Percentiles rank a stretch among this genome's conserved stretches.
phyloP scores from a whole-genome alignment of 2,888 invertebrate species.

The Leucoma salicis region DNA sequence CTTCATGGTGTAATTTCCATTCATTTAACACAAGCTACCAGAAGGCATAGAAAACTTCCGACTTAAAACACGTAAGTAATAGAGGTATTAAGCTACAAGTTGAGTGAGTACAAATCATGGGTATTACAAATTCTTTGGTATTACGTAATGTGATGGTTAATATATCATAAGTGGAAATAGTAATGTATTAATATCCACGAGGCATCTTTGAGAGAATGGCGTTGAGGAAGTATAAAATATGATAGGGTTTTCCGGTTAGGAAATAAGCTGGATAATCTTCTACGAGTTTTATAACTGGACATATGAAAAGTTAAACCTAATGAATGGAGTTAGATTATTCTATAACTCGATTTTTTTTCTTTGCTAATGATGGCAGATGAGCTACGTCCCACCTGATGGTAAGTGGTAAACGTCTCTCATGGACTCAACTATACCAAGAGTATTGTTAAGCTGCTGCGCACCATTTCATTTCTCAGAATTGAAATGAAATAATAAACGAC shows the following conservation, averaged over 20 bases:
- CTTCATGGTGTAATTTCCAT: background rate
- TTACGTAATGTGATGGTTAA: background rate
- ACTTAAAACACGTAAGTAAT: background rate
- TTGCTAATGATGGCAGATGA: too few relatives aligned
- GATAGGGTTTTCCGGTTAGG: background rate
- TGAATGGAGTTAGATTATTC: too few relatives aligned
- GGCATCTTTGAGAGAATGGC: background rate
- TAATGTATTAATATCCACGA: background rate
- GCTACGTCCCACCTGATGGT: too few relatives aligned
- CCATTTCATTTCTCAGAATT: too few relatives aligned
- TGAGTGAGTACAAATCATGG: background rate
- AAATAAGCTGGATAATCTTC: background rate
- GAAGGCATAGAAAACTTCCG: background rate
- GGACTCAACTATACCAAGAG: too few relatives aligned
- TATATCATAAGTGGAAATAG: background rate
- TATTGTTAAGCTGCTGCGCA: too few relatives aligned
- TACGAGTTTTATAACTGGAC: background rate
- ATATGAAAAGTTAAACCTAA: too few relatives aligned
- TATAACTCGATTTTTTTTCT: too few relatives aligned
- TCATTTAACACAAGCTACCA: background rate
- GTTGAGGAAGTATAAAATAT: background rate
- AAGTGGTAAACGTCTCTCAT: too few relatives aligned
- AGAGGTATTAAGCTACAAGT: background rate
- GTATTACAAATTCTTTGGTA: background rate
- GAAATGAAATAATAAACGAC: too few relatives aligned